These are phyloP conservation scores for Cochlearius cochlearius DNA, from an alignment of 2,113 vertebrate genomes.

Conservation along the genomic window DNA sequence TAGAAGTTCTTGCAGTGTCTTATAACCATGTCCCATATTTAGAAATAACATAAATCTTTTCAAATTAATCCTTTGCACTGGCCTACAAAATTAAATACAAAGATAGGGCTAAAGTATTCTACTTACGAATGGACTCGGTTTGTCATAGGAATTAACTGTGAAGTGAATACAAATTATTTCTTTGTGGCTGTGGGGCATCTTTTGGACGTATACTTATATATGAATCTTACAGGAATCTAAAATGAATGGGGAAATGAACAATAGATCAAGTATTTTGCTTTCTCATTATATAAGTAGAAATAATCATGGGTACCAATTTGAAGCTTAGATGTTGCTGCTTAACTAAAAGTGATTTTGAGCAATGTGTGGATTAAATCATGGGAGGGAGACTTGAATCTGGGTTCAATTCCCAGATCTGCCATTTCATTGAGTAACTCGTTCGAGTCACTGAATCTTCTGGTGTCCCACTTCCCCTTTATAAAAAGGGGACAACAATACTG, in stretches of 20 bases:
- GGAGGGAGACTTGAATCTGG: neutral
- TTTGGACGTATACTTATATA: neutral
- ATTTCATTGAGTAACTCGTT: neutral
- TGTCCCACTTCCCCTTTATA: conserved; percentile 23
- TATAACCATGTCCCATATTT: neutral
- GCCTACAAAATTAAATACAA: neutral
- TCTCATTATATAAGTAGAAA: neutral
- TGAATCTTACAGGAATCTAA: neutral
- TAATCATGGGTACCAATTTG: neutral
- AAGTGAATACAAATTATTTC: neutral
- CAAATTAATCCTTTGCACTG: neutral
- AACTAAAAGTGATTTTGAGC: neutral
- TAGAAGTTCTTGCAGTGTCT: neutral
- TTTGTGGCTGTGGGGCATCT: neutral
- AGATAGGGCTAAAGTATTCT: neutral
- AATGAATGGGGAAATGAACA: neutral
- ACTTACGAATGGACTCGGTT: neutral
- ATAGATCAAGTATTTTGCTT: neutral
- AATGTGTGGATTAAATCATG: neutral
- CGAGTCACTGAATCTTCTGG: neutral
- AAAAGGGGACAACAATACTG: neutral
- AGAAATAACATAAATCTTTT: neutral
- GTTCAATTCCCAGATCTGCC: neutral
- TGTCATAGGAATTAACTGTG: neutral
- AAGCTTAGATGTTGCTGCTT: neutral